Percentiles rank a stretch among this genome's conserved stretches.
phyloP scores from a whole-genome alignment of 1,140 invertebrate species.

The Leptinotarsa texana region DNA sequence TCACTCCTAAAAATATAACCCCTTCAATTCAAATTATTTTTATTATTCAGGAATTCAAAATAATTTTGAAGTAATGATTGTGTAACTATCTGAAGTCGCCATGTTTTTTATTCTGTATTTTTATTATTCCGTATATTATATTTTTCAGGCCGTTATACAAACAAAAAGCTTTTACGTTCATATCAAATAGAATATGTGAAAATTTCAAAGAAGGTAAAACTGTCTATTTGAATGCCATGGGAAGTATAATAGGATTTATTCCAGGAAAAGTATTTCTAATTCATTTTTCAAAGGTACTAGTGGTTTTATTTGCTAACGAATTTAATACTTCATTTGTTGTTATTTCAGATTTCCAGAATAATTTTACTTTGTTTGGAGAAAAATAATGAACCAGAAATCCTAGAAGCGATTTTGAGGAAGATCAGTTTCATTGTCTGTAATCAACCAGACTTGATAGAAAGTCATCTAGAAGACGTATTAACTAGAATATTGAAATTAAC shows the following conservation, averaged over 20 bases:
- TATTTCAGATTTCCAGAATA: conserved; percentile 65
- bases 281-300: conserved; percentile 63
- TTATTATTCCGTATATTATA: conserved; percentile 11
- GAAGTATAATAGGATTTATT: conserved; percentile 65
- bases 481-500: conserved; percentile 66
- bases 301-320: not conserved
- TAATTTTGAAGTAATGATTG: not conserved
- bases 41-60: not conserved
- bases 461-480: conserved; percentile 68
- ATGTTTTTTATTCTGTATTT: not conserved
- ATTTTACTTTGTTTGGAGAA: conserved; percentile 67
- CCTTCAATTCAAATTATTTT: not conserved
- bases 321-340: not conserved
- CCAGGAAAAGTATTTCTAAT: conserved; percentile 65
- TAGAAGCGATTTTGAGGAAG: conserved; percentile 63
- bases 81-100: not conserved
- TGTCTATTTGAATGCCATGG: conserved; percentile 66
- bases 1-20: too few species aligned
- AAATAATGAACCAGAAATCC: conserved; percentile 61
- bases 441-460: conserved; percentile 60
- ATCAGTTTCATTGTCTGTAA: conserved; percentile 63
- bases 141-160: conserved; percentile 51
- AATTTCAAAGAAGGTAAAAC: conserved; percentile 58
- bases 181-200: conserved; percentile 39
- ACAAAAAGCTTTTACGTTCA: conserved; percentile 46